A percentile compares a stretch with the other conserved stretches of the same genome.
Conservation (phyloP, 2,888 invertebrate genomes). For the Eurytoma adleriae region DNA sequence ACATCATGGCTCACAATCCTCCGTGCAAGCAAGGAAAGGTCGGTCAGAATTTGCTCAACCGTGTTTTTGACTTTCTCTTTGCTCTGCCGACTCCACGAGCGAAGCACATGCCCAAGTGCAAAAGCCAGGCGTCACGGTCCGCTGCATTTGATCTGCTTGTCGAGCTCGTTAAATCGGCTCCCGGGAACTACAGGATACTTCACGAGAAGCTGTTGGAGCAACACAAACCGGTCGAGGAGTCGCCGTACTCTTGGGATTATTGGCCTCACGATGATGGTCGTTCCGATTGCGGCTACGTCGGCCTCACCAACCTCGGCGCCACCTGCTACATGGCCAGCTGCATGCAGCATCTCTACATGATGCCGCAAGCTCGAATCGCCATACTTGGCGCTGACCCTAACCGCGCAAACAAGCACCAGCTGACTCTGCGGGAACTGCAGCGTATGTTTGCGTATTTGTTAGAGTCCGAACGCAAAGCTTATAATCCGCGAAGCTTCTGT, state of each 20-base stretch:
- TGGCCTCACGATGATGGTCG: conserved; percentile 98
- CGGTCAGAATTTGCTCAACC: conserved; percentile 83
- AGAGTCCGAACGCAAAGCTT: conserved; percentile 96
- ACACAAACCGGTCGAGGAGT: conserved; percentile 89
- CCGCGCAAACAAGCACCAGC: conserved; percentile 86
- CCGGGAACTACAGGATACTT: conserved; percentile 90
- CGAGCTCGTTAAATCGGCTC: conserved; percentile 89
- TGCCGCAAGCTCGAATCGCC: conserved; percentile 93
- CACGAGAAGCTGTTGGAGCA: conserved; percentile 90
- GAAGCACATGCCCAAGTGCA: conserved; percentile 94
- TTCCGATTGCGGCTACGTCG: conserved; percentile 96
- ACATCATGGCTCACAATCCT: conserved; percentile 91
- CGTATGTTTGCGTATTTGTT: conserved; percentile 96
- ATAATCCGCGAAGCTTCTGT: conserved; percentile 96
- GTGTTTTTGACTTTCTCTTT: conserved; percentile 92
- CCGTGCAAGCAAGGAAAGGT: conserved; percentile 89
- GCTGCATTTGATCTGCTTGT: conserved; percentile 94
- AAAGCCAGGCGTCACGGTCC: conserved; percentile 91
- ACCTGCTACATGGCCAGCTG: conserved; percentile 99
- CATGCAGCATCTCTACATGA: conserved; percentile 98
- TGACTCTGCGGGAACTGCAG: conserved; percentile 91
- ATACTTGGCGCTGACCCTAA: conserved; percentile 87
- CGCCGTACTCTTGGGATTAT: conserved; percentile 96
- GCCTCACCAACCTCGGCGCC: conserved; percentile 95
- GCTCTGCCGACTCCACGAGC: conserved; percentile 91